Conservation (phyloP, 2,797 vertebrate genomes). For the Catamblyrhynchus diadema region DNA sequence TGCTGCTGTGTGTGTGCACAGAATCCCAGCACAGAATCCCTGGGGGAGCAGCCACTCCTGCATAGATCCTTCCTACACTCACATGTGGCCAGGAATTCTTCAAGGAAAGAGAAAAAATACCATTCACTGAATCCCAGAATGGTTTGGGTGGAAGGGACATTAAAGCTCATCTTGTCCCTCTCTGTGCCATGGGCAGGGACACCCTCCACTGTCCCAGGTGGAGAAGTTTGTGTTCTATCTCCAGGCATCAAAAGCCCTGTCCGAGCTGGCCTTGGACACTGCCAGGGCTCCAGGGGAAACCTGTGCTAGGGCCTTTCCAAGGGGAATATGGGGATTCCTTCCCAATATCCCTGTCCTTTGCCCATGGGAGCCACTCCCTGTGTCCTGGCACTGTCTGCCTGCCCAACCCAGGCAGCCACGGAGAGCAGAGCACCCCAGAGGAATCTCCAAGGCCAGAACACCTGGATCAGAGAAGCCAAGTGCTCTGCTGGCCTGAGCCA, state of each 20-base stretch:
- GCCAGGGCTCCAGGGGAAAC: background rate
- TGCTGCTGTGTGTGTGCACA: background rate
- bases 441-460: too few relatives aligned
- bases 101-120: rapidly evolving
- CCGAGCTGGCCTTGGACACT: background rate
- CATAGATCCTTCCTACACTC: rapidly evolving
- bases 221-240: background rate
- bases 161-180: background rate
- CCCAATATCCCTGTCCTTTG: background rate
- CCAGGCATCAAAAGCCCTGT: background rate
- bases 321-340: background rate
- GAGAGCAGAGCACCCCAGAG: background rate
- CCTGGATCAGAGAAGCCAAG: background rate
- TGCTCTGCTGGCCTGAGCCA: background rate
- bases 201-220: rapidly evolving
- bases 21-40: background rate
- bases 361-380: background rate
- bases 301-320: background rate
- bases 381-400: background rate
- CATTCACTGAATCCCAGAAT: rapidly evolving
- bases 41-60: too few relatives aligned
- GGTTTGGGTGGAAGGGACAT: background rate
- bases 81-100: rapidly evolving
- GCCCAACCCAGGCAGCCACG: rapidly evolving
- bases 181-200: rapidly evolving